A percentile compares a stretch with the other conserved stretches of the same genome.
phyloP scores from a whole-genome alignment of 1,140 invertebrate species.

The Drosophila punjabiensis region DNA sequence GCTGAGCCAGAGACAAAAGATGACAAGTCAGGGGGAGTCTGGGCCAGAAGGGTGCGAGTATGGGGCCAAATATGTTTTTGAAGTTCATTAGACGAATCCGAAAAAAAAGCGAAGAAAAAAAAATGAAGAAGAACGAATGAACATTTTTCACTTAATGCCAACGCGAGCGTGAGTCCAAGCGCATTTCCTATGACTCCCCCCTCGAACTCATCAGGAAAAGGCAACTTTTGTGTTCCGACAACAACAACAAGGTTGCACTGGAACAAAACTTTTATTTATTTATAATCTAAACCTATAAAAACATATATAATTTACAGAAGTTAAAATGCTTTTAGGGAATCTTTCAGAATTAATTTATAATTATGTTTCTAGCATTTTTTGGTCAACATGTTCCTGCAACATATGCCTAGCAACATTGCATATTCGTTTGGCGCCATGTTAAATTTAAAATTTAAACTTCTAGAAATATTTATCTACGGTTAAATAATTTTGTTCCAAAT shows the following conservation, averaged over 20 bases:
- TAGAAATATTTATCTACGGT: too few species aligned
- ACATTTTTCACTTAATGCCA: constrained; percentile 81
- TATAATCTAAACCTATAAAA: not conserved
- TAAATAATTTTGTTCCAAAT: too few species aligned
- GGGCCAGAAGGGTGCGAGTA: constrained; percentile 7
- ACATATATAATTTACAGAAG: not conserved
- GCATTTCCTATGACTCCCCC: constrained; percentile 54
- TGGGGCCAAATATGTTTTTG: constrained; percentile 81
- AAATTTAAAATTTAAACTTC: too few species aligned
- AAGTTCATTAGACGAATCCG: constrained; percentile 84
- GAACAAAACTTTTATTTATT: not conserved
- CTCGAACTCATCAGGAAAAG: constrained; percentile 58
- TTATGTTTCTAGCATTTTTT: not conserved
- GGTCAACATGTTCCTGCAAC: not conserved
- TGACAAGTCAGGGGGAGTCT: constrained; percentile 64
- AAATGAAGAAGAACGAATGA: constrained; percentile 37
- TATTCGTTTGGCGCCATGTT: not conserved
- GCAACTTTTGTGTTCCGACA: constrained; percentile 70
- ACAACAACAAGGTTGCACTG: constrained; percentile 43
- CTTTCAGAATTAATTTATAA: not conserved
- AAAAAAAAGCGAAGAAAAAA: constrained; percentile 41
- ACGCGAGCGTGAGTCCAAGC: constrained; percentile 62
- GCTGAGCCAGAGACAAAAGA: constrained; percentile 73
- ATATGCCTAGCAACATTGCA: too few species aligned
- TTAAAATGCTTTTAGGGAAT: not conserved